Base-by-base conservation (phyloP, 1,140 invertebrate species). In the Drosophila pruinosa region DNA sequence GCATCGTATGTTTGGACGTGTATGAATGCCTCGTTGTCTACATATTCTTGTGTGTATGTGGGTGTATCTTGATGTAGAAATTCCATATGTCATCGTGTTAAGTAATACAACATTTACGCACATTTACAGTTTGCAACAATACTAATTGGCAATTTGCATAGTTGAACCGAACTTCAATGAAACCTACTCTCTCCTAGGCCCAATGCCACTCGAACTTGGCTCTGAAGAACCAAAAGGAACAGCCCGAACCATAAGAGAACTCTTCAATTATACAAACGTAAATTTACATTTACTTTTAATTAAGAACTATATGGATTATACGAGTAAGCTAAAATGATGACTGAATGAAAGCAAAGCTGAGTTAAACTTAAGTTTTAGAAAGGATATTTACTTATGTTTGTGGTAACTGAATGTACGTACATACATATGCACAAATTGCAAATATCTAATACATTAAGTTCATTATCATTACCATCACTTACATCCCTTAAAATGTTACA, bases 291-390 rank as follows among this genome's bases (percentile, higher is more conserved):
- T 36, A 57, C 21, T 39, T 43, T 31, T 54, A 54, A 26, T 36
- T 67, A 50, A 68, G 56, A 41, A 10, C 19, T 14, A 31, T 56
- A 39, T 52, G 31, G 38, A 38, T 54, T 50, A 31, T 31, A 31
- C 15, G 24, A 50, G 14, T 64, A 57, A 76, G 54, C 41, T 72
- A 61, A 43, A 69, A 72, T 67, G 77, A 73, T 67, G 81, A 81
- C 78, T 86, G 81, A 85, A 73, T 53, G 48, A 74, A 85, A 86
- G 81, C 81, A 75, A 86, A 86, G 81, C 81, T 86, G 62, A 81
- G 73, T 63, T 75, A 75, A 24, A 61, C 41, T 34, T 81, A 86
- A 75, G 63, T 74, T 62, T 65, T 17, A 72, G 54, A 53, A 21
- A 45, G 34, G 19, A 65, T 63, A 54, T 36, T 21, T 47, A 45